Evolutionary conservation across 2,888 invertebrate genomes (phyloP), one percentile per base, ranked within the genome.

Genomic region (Stenodema calcarata): DNA sequence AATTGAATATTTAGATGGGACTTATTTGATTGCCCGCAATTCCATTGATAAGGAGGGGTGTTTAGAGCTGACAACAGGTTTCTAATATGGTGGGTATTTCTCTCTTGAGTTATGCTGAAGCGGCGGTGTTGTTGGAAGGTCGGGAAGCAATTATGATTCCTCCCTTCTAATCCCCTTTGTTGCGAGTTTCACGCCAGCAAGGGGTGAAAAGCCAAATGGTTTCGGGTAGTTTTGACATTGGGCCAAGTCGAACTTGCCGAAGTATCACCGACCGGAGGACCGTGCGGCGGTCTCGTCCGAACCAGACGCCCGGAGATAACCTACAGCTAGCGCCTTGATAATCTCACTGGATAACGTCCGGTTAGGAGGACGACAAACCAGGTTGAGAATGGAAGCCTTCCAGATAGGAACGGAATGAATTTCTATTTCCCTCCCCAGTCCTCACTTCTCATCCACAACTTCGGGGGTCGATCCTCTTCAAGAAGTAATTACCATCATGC

Each of bases 401-500:
- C 62, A 23, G 23, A 23, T 23, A 23, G 54, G 62, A 62, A 62
- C 23, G 62, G 62, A 62, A 62, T 27, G 27, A 62, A 62, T 62
- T 62, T 18, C 54, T 54, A 54, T 18, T 54, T 18, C 54, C 54
- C 44, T 44, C 44, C 54, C 18, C n/a, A n/a, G n/a, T n/a, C n/a
- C n/a, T n/a, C n/a, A n/a, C n/a, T n/a, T n/a, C n/a, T n/a, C n/a
- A n/a, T n/a, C n/a, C n/a, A n/a, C n/a, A n/a, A n/a, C n/a, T n/a
- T n/a, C n/a, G n/a, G n/a, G n/a, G 54, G 54, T 54, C 54, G 54
- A 54, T 54, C 73, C 73, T 41, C 73, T 73, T 78, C 78, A 78
- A 78, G 44, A 78, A 78, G 41, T 78, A 78, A 78, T 78, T 78
- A 78, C 78, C 78, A 23, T 78, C 78, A 78, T 18, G 78, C 18